Evolutionary conservation across 2,113 vertebrate species (phyloP).

Genomic region (Atlantisia rogersi): DNA sequence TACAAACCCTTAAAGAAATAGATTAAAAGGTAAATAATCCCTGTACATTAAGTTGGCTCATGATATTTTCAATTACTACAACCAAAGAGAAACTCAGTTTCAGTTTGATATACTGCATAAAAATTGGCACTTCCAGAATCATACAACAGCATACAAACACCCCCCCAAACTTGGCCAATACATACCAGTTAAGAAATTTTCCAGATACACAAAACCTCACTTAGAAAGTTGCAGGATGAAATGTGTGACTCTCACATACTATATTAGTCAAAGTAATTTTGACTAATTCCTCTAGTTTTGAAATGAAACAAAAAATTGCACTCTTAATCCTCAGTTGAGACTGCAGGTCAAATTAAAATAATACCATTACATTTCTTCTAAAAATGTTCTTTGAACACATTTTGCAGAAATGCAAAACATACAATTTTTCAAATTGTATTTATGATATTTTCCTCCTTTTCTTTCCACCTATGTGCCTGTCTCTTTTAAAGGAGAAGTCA

Average conservation of each 20-base stretch:
- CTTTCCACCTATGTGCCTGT: not conserved
- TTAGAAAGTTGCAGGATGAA: not conserved
- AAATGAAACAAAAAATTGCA: not conserved
- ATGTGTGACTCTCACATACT: not conserved
- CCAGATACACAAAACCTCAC: not conserved
- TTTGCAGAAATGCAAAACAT: not conserved
- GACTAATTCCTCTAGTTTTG: not conserved
- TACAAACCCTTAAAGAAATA: not conserved
- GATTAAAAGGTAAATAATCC: not conserved
- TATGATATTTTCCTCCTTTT: not conserved
- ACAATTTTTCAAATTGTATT: not conserved
- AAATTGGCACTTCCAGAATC: not conserved
- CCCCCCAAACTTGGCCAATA: not conserved
- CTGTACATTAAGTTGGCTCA: not conserved
- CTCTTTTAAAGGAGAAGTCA: not conserved
- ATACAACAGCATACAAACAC: not conserved
- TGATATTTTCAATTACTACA: not conserved
- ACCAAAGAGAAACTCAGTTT: not conserved
- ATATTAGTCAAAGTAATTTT: not conserved
- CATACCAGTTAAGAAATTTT: not conserved
- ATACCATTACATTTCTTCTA: not conserved
- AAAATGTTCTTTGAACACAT: not conserved
- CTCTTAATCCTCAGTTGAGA: not conserved
- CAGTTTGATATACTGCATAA: not conserved
- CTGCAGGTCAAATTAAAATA: not conserved